Base-by-base conservation (phyloP, 2,797 vertebrate genomes). In the Toxotes lorentzi region DNA sequence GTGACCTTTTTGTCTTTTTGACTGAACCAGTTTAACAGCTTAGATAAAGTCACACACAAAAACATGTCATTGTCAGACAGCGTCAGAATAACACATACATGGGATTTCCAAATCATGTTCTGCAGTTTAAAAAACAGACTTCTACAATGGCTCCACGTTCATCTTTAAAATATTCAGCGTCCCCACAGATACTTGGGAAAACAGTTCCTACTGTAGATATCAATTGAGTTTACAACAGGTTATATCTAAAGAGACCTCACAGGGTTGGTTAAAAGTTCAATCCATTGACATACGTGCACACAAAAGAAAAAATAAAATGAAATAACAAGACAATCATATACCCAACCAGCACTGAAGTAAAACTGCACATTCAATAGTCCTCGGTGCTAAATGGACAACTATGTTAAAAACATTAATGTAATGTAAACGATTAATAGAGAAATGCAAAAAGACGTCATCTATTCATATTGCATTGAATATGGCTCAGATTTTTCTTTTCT, bases 391-490 rank as follows among this genome's bases (percentile, higher is more conserved):
- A 82, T 66, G 85, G 78, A 90, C 73, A 50, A 89, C 84, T 58
- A 38, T 76, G 89, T 90, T 88, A 32, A 78, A 92, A 94, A 95
- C 94, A 96, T 95, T 95, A 94, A 95, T 94, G 93, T 94, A 95
- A 95, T 95, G 95, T 95, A 94, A 93, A 94, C 87, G 12, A 85
- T 78, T 79, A 88, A 90, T 24, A 93, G 68, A 92, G 79, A 92
- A 93, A 93, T 90, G 90, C 88, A 93, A 88, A 89, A 89, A 90
- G 78, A 92, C 70, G 78, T 90, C 83, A 84, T 90, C 86, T 87
- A 93, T 88, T 95, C 93, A 94, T 95, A 94, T 95, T 96, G 94
- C 94, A 94, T 93, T 85, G 91, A 95, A 92, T 93, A 93, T 95
- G 94, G 94, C 95, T 96, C 95, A 95, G 94, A 93, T 91, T 88